These are phyloP conservation scores for Eupeodes latifasciatus DNA, from an alignment of 2,888 invertebrate species.

Conservation along the genomic window DNA sequence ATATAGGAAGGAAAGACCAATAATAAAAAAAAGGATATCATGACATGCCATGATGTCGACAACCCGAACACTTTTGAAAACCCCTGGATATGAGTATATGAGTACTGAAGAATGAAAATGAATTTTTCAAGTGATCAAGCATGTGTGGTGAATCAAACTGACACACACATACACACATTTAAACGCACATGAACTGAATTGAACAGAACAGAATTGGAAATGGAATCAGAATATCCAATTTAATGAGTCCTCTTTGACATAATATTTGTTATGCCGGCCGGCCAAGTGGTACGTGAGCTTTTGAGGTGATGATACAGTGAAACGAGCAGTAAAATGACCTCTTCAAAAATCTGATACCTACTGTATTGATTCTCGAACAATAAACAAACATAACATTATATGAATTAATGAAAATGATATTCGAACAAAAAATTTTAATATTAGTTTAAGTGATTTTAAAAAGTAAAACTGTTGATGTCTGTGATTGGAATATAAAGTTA, in stretches of 20 bases:
- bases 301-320: not conserved
- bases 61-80: conserved; percentile 54
- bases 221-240: conserved; percentile 62
- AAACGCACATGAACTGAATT: conserved; percentile 12
- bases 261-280: conserved; percentile 61
- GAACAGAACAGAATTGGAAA: not conserved
- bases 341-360: not conserved
- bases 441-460: not conserved
- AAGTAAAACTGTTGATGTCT: not conserved
- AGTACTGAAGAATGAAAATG: conserved; percentile 40
- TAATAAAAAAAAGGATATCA: conserved; percentile 50
- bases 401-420: conserved; percentile 4
- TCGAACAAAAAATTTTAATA: not conserved
- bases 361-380: not conserved
- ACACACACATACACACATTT: not conserved
- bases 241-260: conserved; percentile 68
- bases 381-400: too few relatives aligned
- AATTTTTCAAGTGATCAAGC: conserved; percentile 66
- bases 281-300: conserved; percentile 56
- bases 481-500: not conserved
- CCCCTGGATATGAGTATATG: conserved; percentile 23
- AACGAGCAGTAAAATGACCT: conserved; percentile 12
- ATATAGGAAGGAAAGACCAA: conserved; percentile 1
- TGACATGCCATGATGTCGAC: conserved; percentile 58
- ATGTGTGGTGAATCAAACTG: not conserved